Percentiles rank a stretch among this genome's conserved stretches.
phyloP scores from a whole-genome alignment of 2,888 invertebrate species.

The Stenolophus ochropezus region DNA sequence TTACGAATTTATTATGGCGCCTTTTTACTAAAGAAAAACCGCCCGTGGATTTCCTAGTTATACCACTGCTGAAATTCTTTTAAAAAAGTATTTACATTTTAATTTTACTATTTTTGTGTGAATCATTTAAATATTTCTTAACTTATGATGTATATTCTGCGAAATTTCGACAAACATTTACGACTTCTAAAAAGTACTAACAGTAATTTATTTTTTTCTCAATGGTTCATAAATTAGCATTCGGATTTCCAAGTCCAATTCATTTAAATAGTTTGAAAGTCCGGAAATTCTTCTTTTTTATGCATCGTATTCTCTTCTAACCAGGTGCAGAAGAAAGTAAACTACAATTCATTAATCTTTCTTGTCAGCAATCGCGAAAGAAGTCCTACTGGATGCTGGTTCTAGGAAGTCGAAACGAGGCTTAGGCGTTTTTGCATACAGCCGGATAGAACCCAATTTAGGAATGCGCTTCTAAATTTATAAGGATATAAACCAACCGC shows the following conservation, averaged over 20 bases:
- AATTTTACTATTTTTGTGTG: too few relatives aligned
- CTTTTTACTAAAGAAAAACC: too few relatives aligned
- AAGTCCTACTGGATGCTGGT: conserved; percentile 9
- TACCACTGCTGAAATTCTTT: too few relatives aligned
- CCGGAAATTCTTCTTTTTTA: conserved; percentile 30
- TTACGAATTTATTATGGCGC: too few relatives aligned
- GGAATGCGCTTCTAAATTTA: conserved; percentile 29
- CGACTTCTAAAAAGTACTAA: background rate
- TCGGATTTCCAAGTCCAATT: background rate
- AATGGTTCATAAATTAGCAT: conserved; percentile 12
- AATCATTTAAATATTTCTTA: too few relatives aligned
- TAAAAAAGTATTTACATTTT: too few relatives aligned
- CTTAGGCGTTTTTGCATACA: background rate
- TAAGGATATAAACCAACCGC: conserved; percentile 1
- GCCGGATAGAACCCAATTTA: conserved; percentile 15
- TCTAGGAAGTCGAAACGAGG: conserved; percentile 8
- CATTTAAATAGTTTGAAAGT: conserved; percentile 13
- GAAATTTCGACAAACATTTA: too few relatives aligned
- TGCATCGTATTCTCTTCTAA: background rate
- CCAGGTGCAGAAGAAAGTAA: conserved; percentile 28
- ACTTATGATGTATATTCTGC: too few relatives aligned
- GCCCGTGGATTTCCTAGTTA: too few relatives aligned
- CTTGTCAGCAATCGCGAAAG: background rate
- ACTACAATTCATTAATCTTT: conserved; percentile 15
- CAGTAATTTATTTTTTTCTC: background rate